Percentiles rank a stretch among this genome's conserved stretches.
Evolutionary conservation across 2,888 invertebrate species (phyloP).

Genomic region (Zygothrica quintamaculata): DNA sequence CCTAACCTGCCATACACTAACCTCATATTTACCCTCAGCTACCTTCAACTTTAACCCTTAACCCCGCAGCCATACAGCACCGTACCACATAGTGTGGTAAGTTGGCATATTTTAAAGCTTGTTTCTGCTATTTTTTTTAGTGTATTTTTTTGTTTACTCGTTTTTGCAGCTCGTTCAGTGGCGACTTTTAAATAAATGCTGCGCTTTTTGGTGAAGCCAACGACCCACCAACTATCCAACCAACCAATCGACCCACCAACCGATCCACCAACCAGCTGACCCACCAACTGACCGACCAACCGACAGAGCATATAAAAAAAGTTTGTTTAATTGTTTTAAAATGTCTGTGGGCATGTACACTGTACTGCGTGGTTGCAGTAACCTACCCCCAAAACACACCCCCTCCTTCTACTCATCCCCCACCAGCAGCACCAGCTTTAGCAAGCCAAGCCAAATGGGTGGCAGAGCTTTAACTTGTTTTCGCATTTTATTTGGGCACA

Average conservation of each 20-base stretch:
- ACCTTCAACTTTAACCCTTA: not conserved
- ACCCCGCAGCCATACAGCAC: too few species aligned
- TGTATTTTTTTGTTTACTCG: conserved; percentile 5
- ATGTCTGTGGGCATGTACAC: conserved; percentile 40
- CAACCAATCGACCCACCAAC: conserved; percentile 14
- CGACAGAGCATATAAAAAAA: conserved; percentile 25
- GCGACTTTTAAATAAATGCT: conserved; percentile 55
- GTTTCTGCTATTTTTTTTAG: conserved; percentile 1
- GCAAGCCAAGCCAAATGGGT: too few species aligned
- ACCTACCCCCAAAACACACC: too few species aligned
- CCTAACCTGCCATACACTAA: not conserved
- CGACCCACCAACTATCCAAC: conserved; percentile 18
- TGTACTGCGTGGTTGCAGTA: not conserved
- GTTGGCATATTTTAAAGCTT: conserved; percentile 39
- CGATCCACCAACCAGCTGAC: not conserved
- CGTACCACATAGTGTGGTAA: conserved; percentile 4
- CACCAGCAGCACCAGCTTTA: too few species aligned
- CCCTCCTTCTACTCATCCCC: too few species aligned
- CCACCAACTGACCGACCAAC: conserved; percentile 3
- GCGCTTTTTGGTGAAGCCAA: conserved; percentile 38
- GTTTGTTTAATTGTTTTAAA: conserved; percentile 69
- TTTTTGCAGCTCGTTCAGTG: conserved; percentile 21
- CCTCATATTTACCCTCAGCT: not conserved
- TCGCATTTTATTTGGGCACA: conserved; percentile 48
- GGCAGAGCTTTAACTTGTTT: conserved; percentile 21